Evolutionary conservation across 2,113 vertebrate species (phyloP), one percentile per base, ranked within the genome.

Genomic region (Corythaixoides concolor): DNA sequence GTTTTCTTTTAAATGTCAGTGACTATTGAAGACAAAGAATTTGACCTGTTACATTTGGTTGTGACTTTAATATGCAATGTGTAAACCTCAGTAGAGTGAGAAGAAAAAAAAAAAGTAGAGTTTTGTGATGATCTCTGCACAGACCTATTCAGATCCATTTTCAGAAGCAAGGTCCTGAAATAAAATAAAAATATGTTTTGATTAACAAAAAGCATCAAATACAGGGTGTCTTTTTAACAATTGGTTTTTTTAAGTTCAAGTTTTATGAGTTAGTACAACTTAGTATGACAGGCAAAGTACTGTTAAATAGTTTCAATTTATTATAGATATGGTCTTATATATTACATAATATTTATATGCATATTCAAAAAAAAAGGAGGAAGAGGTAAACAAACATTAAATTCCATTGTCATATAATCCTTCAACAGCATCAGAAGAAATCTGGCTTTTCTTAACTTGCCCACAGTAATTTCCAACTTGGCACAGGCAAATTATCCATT

Each of bases 391-490:
- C 2, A 52, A 63, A 62, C 7, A 80, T 43, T 72, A 41, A 76
- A 84, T 58, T 58, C 9, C 4, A 23, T 24, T 67, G 7, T 45
- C 67, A 45, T n/a, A 21, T 50, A 72, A 72, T 49, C 11, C 5
- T 58, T 63, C 4, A 67, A 62, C 2, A 43, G 15, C 21, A 79
- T 30, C 33, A 43, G 43, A 78, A 70, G 4, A 72, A 70, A 39
- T 28, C 15, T 47, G 5, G 1, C 0, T 20, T 26, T 83, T 64
- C 83, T 72, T 43, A 45, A 27, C 8, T 63, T 3, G 0, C 15
- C 9, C 6, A 35, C 9, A n/a, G 28, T 87, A 2, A 68, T 59
- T 77, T 89, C 68, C 58, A 80, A 35, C 27, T 59, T 76, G 14
- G 12, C 16, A 63, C 1, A 53, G 37, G 27, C 14, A 41, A 93